Conservation (phyloP, 2,113 vertebrate genomes). For the Cyanistes caeruleus region DNA sequence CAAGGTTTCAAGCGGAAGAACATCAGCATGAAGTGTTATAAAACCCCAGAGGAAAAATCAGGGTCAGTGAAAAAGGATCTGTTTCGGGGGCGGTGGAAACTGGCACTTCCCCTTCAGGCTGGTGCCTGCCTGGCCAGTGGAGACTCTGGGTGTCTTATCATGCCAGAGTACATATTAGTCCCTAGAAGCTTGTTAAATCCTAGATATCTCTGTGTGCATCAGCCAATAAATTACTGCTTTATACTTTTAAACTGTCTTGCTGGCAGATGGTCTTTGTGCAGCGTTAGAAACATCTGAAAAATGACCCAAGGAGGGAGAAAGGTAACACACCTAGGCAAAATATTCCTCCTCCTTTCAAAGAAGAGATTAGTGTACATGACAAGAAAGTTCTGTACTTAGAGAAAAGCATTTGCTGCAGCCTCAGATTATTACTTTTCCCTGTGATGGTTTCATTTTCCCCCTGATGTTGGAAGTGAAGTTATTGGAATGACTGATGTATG, state of each 20-base stretch:
- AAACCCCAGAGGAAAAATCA: background rate
- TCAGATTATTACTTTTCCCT: constrained; percentile 45
- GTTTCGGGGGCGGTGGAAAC: background rate
- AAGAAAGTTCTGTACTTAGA: constrained; percentile 12
- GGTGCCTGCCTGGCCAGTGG: background rate
- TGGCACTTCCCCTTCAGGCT: background rate
- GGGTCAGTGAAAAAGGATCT: constrained; percentile 36
- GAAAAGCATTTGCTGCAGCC: background rate
- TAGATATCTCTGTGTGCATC: background rate
- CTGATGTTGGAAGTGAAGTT: background rate
- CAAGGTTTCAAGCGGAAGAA: background rate
- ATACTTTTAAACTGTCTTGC: background rate
- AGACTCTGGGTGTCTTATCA: background rate
- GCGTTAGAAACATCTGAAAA: background rate
- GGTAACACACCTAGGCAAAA: background rate
- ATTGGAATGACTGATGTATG: constrained; percentile 50
- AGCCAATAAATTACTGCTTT: background rate
- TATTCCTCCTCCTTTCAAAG: background rate
- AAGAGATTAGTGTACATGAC: background rate
- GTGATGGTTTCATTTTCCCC: constrained; percentile 24
- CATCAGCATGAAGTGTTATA: background rate
- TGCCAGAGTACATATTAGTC: background rate
- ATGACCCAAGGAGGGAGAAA: background rate
- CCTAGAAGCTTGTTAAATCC: background rate
- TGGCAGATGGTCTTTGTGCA: background rate